Evolutionary conservation across 2,797 vertebrate genomes (phyloP).

Genomic region (Pagetopsis macropterus): DNA sequence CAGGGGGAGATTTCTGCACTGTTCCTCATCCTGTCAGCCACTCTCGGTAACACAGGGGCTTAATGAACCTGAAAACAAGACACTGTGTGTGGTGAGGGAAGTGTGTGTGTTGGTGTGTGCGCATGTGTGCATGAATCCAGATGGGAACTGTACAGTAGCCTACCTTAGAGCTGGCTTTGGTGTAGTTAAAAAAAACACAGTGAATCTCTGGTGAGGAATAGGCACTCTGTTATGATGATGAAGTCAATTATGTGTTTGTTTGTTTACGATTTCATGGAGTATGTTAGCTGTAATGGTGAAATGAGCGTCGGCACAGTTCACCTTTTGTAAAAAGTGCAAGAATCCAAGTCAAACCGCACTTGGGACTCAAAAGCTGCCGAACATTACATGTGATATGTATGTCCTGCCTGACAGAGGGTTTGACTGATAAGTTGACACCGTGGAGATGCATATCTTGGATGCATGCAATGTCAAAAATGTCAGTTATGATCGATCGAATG

Average conservation of each 20-base stretch:
- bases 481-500: slow-evolving; percentile 72
- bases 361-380: slow-evolving; percentile 34
- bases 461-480: slow-evolving; percentile 76
- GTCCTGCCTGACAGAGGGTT: slow-evolving; percentile 57
- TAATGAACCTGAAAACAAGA: slow-evolving; percentile 97
- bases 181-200: slow-evolving; percentile 27
- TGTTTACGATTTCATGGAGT: slow-evolving; percentile 25
- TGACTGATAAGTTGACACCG: slow-evolving; percentile 72
- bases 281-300: slow-evolving; percentile 29
- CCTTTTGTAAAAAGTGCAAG: slow-evolving; percentile 28
- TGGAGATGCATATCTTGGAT: slow-evolving; percentile 64
- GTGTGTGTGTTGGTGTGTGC: slow-evolving; percentile 27
- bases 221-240: slow-evolving; percentile 24
- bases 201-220: slow-evolving; percentile 28
- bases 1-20: slow-evolving; percentile 91
- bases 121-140: slow-evolving; percentile 49
- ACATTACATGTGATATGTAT: slow-evolving; percentile 67
- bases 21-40: slow-evolving; percentile 94
- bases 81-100: slow-evolving; percentile 75
- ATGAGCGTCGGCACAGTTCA: slow-evolving; percentile 26
- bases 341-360: slow-evolving; percentile 19
- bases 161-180: slow-evolving; percentile 35
- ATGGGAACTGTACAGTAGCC: slow-evolving; percentile 56
- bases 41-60: slow-evolving; percentile 91
- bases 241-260: slow-evolving; percentile 39